These are phyloP conservation scores for Corythoichthys haematopterus DNA, from an alignment of 2,113 vertebrate species.

Conservation along the genomic window DNA sequence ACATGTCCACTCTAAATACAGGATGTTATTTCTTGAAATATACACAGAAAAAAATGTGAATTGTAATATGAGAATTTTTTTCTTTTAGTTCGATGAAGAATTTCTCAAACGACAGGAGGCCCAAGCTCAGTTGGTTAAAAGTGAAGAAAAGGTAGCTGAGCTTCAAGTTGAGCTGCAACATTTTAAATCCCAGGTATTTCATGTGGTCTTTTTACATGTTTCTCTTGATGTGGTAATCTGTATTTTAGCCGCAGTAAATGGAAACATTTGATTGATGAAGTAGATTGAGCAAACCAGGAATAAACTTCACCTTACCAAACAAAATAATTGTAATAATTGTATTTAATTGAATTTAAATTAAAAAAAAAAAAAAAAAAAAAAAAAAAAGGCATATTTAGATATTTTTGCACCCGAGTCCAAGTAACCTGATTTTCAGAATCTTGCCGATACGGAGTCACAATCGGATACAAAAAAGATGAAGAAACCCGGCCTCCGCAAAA, in stretches of 20 bases:
- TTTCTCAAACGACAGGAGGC: constrained; percentile 87
- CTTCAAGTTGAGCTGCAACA: constrained; percentile 84
- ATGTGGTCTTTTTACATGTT: not conserved
- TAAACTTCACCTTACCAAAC: no score
- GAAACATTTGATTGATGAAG: not conserved
- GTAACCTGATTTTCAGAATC: no score
- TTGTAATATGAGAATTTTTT: constrained; percentile 14
- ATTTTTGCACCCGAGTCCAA: no score
- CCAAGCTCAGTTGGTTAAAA: constrained; percentile 81
- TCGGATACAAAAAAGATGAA: no score
- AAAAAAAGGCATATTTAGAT: no score
- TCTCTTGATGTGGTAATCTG: not conserved
- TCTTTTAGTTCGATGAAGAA: constrained; percentile 88
- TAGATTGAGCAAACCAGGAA: no score
- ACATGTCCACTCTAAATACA: not conserved
- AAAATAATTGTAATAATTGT: no score
- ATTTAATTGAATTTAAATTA: no score
- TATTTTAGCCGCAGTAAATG: no score
- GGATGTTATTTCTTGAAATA: not conserved
- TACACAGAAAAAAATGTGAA: not conserved
- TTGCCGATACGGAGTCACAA: no score
- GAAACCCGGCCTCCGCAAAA: no score
- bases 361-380: not conserved
- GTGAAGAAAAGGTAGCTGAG: constrained; percentile 82
- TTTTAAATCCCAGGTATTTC: constrained; percentile 84